Evolutionary conservation across 2,113 vertebrate genomes (phyloP).

Genomic region (Falcunculus frontatus): DNA sequence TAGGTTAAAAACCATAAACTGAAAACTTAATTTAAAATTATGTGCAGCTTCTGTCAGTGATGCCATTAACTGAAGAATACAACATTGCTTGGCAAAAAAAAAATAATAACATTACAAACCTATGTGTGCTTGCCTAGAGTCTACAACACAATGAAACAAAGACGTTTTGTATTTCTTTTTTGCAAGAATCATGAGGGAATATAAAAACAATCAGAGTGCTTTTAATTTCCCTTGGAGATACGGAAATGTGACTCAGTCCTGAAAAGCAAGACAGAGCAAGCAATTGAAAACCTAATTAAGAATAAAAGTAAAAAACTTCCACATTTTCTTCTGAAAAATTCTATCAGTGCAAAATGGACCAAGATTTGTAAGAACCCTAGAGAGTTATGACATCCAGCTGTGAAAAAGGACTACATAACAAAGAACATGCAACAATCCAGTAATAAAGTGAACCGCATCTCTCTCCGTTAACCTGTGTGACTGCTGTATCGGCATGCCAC

Average conservation of each 20-base stretch:
- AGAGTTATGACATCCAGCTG: not conserved
- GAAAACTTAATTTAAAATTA: not conserved
- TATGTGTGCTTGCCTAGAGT: not conserved
- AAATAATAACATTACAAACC: not conserved
- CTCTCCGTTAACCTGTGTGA: not conserved
- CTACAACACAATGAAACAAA: not conserved
- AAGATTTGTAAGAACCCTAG: not conserved
- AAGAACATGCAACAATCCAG: not conserved
- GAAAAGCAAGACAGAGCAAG: not conserved
- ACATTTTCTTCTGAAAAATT: not conserved
- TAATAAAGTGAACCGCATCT: not conserved
- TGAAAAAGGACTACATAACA: not conserved
- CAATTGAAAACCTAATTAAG: not conserved
- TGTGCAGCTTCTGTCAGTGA: not conserved
- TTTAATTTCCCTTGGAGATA: not conserved
- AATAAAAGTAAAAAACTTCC: not conserved
- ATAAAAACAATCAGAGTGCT: not conserved
- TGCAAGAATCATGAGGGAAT: not conserved
- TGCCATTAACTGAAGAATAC: not conserved
- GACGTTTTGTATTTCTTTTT: fast-evolving
- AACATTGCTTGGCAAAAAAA: not conserved
- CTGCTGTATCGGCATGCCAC: not conserved
- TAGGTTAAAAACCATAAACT: not conserved
- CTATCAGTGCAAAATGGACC: not conserved
- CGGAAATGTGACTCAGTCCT: not conserved